These are phyloP conservation scores for Petrolisthes manimaculis DNA, from an alignment of 2,888 invertebrate genomes.

Conservation along the genomic window DNA sequence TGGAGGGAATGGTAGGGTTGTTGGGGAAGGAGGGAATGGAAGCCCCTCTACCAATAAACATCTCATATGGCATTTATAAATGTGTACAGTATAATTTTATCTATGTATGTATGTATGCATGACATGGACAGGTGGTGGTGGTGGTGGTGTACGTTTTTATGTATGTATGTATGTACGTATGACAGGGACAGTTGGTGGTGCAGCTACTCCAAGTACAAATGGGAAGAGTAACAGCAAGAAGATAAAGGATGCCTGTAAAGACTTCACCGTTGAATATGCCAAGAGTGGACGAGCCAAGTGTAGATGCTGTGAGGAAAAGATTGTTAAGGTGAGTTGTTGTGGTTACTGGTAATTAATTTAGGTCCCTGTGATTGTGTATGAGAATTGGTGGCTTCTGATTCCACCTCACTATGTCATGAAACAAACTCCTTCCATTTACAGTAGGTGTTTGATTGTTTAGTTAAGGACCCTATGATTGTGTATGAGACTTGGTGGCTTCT, in stretches of 20 bases:
- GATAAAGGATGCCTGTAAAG: conserved; percentile 71
- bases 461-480: too few species aligned
- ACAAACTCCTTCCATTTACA: too few species aligned
- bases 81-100: background rate
- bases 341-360: too few species aligned
- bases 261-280: conserved; percentile 86
- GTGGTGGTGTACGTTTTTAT: background rate
- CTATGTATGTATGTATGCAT: background rate
- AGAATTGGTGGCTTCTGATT: too few species aligned
- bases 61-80: background rate
- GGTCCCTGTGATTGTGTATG: too few species aligned
- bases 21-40: background rate
- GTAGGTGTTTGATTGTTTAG: too few species aligned
- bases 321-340: conserved; percentile 77
- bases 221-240: conserved; percentile 33
- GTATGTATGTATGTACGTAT: background rate
- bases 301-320: conserved; percentile 86
- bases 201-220: background rate
- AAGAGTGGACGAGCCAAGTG: conserved; percentile 87
- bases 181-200: background rate
- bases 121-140: too few species aligned
- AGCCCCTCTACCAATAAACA: background rate
- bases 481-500: too few species aligned
- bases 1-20: too few species aligned
- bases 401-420: too few species aligned